These are phyloP conservation scores for Scatophagus argus DNA, from an alignment of 2,113 vertebrate genomes.

Conservation along the genomic window DNA sequence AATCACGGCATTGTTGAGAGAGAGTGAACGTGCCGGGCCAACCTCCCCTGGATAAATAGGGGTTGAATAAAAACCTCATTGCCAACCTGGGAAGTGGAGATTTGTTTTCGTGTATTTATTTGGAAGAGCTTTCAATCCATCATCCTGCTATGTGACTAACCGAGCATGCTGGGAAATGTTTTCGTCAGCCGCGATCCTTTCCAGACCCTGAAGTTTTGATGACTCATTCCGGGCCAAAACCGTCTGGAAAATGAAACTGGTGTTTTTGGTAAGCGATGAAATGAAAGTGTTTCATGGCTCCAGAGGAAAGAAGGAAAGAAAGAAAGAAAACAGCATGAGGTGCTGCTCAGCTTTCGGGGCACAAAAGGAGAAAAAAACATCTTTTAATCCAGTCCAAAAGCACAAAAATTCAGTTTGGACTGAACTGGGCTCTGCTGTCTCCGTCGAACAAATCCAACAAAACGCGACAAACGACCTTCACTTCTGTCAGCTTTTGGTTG, in stretches of 20 bases:
- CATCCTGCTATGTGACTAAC: slow-evolving; percentile 47
- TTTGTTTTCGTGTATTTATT: slow-evolving; percentile 56
- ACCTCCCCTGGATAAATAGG: slow-evolving; percentile 26
- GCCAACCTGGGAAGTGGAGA: slow-evolving; percentile 19
- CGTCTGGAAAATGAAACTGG: slow-evolving; percentile 39
- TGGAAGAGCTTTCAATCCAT: slow-evolving; percentile 46
- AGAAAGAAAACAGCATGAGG: background rate
- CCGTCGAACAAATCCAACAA: background rate
- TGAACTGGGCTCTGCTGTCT: background rate
- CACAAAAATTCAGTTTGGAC: background rate
- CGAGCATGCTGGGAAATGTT: slow-evolving; percentile 60
- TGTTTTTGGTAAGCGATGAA: slow-evolving; percentile 40
- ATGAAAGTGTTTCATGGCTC: slow-evolving; percentile 18
- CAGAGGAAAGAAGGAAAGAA: background rate
- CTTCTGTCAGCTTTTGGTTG: background rate
- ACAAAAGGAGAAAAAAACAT: background rate
- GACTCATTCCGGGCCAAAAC: slow-evolving; percentile 46
- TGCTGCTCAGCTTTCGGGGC: background rate
- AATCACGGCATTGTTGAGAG: slow-evolving; percentile 38
- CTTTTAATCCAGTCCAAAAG: background rate
- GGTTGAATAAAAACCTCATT: slow-evolving; percentile 38
- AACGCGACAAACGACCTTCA: background rate
- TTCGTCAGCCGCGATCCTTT: slow-evolving; percentile 28
- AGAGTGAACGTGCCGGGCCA: background rate
- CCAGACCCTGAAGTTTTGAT: slow-evolving; percentile 52